Conservation (phyloP, 1,140 invertebrate genomes). For the Mamestra configurata region DNA sequence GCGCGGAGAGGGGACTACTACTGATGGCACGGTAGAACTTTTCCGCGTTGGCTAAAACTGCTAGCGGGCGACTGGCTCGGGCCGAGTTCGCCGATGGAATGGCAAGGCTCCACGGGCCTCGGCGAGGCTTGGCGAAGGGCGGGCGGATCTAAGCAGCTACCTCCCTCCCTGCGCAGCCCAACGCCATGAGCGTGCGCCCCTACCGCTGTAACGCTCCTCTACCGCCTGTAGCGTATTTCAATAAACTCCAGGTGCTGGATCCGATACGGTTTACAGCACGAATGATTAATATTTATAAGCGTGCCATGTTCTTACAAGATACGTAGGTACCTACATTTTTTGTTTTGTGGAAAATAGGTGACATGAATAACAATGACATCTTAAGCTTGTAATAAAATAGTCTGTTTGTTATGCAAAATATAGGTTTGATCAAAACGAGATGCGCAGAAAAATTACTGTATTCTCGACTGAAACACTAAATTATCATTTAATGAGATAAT, state of each 20-base stretch:
- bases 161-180: conserved; percentile 34
- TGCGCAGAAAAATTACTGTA: no score
- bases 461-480: no score
- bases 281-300: conserved; percentile 33
- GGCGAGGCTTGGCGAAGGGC: conserved; percentile 55
- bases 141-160: conserved; percentile 54
- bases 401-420: not conserved
- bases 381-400: not conserved
- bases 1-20: not conserved
- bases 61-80: conserved; percentile 11
- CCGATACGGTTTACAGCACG: conserved; percentile 27
- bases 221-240: conserved; percentile 24
- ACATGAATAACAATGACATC: not conserved
- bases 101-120: no score
- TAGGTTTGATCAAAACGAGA: no score
- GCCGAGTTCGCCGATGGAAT: conserved; percentile 53
- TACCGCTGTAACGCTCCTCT: no score
- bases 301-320: not conserved
- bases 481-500: no score
- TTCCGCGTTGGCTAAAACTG: conserved; percentile 14
- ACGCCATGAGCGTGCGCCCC: not conserved
- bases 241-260: conserved; percentile 30
- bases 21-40: conserved; percentile 42
- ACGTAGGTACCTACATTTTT: not conserved
- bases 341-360: not conserved